Evolutionary conservation across 2,113 vertebrate genomes (phyloP).

Genomic region (Manacus vitellinus): DNA sequence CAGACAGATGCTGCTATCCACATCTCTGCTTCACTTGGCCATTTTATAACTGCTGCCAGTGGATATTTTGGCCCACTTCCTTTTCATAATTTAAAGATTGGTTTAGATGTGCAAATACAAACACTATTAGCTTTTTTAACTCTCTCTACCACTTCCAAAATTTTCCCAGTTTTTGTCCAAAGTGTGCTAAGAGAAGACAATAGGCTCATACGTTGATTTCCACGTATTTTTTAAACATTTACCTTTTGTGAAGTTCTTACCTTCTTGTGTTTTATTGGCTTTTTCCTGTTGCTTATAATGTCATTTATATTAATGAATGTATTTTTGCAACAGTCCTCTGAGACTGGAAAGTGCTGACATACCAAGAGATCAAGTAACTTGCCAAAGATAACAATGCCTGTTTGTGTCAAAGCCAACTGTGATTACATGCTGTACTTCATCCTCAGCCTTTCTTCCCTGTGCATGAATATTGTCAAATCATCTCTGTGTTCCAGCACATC

Average conservation of each 20-base stretch:
- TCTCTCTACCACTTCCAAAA: not conserved
- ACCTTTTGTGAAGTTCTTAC: not conserved
- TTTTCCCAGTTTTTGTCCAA: not conserved
- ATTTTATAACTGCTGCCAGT: not conserved
- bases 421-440: conserved; percentile 7
- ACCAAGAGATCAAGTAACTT: not conserved
- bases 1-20: not conserved
- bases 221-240: not conserved
- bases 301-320: conserved; percentile 19
- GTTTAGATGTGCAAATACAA: not conserved
- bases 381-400: conserved; percentile 1
- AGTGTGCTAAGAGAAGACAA: not conserved
- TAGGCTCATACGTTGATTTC: not conserved
- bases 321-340: not conserved
- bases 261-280: not conserved
- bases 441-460: not conserved
- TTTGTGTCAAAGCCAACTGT: conserved; percentile 4
- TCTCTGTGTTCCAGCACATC: not conserved
- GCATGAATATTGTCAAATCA: not conserved
- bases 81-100: not conserved
- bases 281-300: not conserved
- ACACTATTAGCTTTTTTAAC: not conserved
- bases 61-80: not conserved
- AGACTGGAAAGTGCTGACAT: not conserved
- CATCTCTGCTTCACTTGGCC: not conserved